A percentile compares a stretch with the other conserved stretches of the same genome.
Evolutionary conservation across 2,797 vertebrate species (phyloP).

Genomic region (Gorsachius magnificus): DNA sequence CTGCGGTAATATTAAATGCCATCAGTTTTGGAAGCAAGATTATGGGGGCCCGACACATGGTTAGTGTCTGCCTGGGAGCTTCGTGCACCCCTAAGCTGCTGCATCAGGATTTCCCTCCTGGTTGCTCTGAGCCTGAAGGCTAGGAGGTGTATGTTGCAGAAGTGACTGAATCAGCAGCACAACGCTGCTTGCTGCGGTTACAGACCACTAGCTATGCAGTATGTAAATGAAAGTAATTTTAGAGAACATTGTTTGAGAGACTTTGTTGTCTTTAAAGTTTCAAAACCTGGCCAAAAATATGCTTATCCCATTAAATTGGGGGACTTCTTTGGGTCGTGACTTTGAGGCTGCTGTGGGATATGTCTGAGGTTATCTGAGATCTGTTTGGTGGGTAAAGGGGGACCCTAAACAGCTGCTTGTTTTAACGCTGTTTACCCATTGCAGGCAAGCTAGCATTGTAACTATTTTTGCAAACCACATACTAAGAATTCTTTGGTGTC

Average conservation of each 20-base stretch:
- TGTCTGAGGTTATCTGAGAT: neutral
- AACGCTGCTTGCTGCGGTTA: neutral
- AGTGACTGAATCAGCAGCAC: neutral
- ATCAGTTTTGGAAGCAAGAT: neutral
- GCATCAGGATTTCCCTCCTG: neutral
- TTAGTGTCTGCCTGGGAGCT: neutral
- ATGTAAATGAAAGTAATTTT: neutral
- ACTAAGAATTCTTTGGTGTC: neutral
- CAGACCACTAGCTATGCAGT: neutral
- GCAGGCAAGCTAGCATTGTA: neutral
- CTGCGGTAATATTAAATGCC: rapidly evolving
- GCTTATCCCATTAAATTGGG: neutral
- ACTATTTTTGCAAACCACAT: neutral
- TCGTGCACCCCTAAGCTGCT: rapidly evolving
- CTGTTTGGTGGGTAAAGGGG: neutral
- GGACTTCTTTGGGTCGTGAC: neutral
- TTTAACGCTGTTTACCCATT: neutral
- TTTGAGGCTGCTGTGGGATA: neutral
- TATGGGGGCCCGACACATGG: neutral
- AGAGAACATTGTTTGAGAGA: neutral
- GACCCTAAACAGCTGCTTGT: neutral
- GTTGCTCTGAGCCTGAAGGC: neutral
- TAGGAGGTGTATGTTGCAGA: neutral
- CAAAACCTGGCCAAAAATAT: neutral
- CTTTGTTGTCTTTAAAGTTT: neutral